Base-by-base conservation (phyloP, 1,140 invertebrate genomes). In the Chironomus striatipennis region DNA sequence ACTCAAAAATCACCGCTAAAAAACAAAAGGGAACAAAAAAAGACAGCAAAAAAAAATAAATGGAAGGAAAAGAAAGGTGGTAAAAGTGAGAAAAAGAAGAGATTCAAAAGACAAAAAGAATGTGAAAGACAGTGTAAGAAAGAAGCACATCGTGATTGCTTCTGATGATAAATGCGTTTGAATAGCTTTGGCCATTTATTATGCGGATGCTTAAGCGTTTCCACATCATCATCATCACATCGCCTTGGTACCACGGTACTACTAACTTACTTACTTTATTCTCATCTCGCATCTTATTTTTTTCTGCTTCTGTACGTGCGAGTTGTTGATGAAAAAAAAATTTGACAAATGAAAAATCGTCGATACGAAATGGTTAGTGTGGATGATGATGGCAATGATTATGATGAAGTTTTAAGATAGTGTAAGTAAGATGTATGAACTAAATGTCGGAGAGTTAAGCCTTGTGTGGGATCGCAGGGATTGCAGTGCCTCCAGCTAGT, bases 321-420 rank as follows among this genome's bases (percentile, higher is more conserved):
- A n/a, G 47, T 57, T 57, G 47, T 57, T 57, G 47, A 57, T 57
- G 47, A 57, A 57, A 57, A 34, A 34, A 34, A 34, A 57, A 57
- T 57, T 57, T 57, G 47, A 57, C 47, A 57, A 57, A 57, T 57
- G 47, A 57, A 57, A 57, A 57, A 57, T 57, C 47, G 47, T 57
- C n/a, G 47, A 57, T 57, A n/a, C 12, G 47, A 15, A 57, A 34
- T 34, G 24, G 24, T 34, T 2, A 34, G 24, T 1, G 24, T 5
- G 24, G 5, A 34, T 34, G 24, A 34, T 34, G 24, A 34, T 34
- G 24, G 24, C 24, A 34, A 34, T 34, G 24, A 34, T 34, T 34
- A 34, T 34, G 1, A 34, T 34, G 24, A 34, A 34, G 24, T 34
- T n/a, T n/a, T 34, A 34, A 34, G 1, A 34, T 5, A 34, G 1